Percentiles rank a stretch among this genome's conserved stretches.
Conservation (phyloP, 2,797 vertebrate genomes). For the Synanceia verrucosa region DNA sequence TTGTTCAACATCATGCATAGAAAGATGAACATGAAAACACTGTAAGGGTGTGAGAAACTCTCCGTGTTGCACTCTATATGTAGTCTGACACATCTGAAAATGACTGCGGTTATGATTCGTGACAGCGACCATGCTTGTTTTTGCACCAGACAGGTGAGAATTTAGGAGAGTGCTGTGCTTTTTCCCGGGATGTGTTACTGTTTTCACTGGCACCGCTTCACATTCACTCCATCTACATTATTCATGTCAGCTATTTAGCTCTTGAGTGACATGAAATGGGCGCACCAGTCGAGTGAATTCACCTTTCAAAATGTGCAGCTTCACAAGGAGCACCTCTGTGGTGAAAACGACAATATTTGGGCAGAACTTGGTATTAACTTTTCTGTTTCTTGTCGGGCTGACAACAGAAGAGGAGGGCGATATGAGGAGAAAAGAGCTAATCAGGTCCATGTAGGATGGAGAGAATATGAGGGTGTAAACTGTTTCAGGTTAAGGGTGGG, state of each 20-base stretch:
- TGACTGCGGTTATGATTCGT: constrained; percentile 30
- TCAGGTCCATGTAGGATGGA: not conserved
- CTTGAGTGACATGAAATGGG: constrained; percentile 12
- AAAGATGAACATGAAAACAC: constrained; percentile 7
- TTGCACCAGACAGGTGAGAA: constrained; percentile 19
- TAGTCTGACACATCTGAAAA: constrained; percentile 11
- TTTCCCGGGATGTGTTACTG: constrained; percentile 11
- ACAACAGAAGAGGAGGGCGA: not conserved
- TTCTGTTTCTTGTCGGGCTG: not conserved
- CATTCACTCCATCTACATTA: constrained; percentile 35
- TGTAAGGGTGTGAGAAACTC: not conserved
- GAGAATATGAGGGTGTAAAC: not conserved
- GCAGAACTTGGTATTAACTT: not conserved
- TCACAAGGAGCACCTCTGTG: not conserved
- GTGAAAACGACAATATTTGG: not conserved
- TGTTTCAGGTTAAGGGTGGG: not conserved
- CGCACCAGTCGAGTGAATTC: constrained; percentile 9
- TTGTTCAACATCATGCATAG: not conserved
- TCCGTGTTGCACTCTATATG: not conserved
- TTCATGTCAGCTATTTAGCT: constrained; percentile 40
- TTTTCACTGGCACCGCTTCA: constrained; percentile 19
- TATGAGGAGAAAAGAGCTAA: not conserved
- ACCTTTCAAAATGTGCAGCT: not conserved
- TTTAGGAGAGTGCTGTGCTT: not conserved
- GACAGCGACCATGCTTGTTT: not conserved